Evolutionary conservation across 2,797 vertebrate species (phyloP).

Genomic region (Linurgus olivaceus): DNA sequence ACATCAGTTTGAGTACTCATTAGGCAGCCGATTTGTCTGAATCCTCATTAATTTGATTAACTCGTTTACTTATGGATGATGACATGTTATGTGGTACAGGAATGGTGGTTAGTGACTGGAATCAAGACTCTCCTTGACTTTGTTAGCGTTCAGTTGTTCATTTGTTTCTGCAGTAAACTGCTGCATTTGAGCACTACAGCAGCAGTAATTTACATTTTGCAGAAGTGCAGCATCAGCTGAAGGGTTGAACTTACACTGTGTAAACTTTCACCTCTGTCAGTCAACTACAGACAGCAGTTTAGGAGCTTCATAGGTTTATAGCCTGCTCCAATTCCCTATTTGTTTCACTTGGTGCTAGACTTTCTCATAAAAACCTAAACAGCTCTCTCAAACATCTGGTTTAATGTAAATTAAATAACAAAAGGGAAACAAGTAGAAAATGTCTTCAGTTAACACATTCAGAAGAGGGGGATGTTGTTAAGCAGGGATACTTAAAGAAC

Average conservation of each 20-base stretch:
- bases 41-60: conserved; percentile 91
- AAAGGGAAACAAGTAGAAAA: neutral
- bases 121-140: conserved; percentile 11
- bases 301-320: neutral
- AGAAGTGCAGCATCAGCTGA: neutral
- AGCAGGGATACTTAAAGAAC: neutral
- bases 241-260: neutral
- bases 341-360: neutral
- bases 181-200: neutral
- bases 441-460: neutral
- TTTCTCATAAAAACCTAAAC: neutral
- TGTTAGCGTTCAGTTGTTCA: conserved; percentile 25
- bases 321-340: neutral
- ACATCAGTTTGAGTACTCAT: conserved; percentile 81
- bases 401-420: neutral
- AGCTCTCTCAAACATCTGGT: neutral
- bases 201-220: neutral
- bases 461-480: neutral
- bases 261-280: neutral
- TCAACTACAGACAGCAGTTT: neutral
- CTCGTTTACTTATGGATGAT: conserved; percentile 86
- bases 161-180: neutral
- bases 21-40: conserved; percentile 81
- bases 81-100: conserved; percentile 78
- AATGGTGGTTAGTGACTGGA: conserved; percentile 43